Base-by-base conservation (phyloP, 2,113 vertebrate genomes). In the Rhagologus leucostigma region DNA sequence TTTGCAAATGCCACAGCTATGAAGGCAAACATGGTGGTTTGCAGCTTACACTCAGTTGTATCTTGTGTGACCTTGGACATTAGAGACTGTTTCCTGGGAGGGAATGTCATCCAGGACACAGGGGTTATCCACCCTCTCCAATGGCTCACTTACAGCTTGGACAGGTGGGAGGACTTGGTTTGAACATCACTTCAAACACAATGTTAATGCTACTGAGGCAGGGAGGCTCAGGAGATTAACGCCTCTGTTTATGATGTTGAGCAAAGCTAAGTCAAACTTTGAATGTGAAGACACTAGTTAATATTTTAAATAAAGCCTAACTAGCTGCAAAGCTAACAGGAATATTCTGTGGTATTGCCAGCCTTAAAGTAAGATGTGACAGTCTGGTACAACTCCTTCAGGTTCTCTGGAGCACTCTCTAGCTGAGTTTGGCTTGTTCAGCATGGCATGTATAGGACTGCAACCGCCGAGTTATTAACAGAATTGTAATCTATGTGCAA, bases 251-350 rank as follows among this genome's bases (percentile, higher is more conserved):
- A 60, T 65, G 73, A n/a, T 63, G 32, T 47, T 76, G 68, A 88
- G 77, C 78, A 93, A 95, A 92, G 91, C 84, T 88, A 92, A 92
- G 81, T 67, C 83, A 92, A 96, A 90, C 88, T 95, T 81, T 32
- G 62, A 88, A 60, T 55, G 57, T 82, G 87, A 93, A 94, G 94
- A 91, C 77, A 67, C 33, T 76, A 70, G 90, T 90, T 94, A 95
- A 83, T 93, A 88, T 70, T 95, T 92, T 81, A 92, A 95, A 86
- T 82, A 91, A 88, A 88, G 33, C 46, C 56, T 29, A 52, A 52
- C 47, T 68, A 71, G 23, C 77, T 70, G 80, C 63, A 69, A 60
- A 91, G 50, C 41, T 63, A 89, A 30, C 49, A 70, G 55, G 33
- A 93, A 79, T 86, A 52, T 87, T 84, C 29, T 0, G 1, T 77